These are phyloP conservation scores for Drosophila fuyamai DNA, from an alignment of 1,140 invertebrate species.

Conservation along the genomic window DNA sequence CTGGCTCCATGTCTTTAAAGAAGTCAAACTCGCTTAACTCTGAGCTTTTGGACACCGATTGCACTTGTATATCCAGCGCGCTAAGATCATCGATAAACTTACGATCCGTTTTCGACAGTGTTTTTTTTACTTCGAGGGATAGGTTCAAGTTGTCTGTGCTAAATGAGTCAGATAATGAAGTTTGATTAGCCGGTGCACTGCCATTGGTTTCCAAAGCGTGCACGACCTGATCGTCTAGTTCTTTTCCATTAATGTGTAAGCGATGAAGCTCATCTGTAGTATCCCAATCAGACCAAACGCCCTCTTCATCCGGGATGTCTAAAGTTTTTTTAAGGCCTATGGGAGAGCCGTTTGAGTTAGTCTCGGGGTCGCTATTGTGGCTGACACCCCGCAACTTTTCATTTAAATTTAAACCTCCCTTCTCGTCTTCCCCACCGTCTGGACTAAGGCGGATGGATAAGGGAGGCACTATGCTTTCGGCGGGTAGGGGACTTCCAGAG, in stretches of 20 bases:
- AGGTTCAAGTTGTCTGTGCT: constrained; percentile 43
- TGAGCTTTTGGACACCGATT: constrained; percentile 83
- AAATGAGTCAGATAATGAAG: constrained; percentile 29
- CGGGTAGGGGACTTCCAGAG: constrained; percentile 68
- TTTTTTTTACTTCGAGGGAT: background rate
- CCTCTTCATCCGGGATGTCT: constrained; percentile 82
- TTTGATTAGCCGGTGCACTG: constrained; percentile 18
- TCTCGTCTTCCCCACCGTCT: constrained; percentile 91
- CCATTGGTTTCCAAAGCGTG: constrained; percentile 39
- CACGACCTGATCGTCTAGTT: constrained; percentile 1
- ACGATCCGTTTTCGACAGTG: constrained; percentile 1
- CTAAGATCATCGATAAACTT: constrained; percentile 87
- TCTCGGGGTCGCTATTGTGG: constrained; percentile 5
- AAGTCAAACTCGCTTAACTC: constrained; percentile 88
- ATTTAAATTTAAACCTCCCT: constrained; percentile 83
- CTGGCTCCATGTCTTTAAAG: constrained; percentile 93
- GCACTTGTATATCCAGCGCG: constrained; percentile 91
- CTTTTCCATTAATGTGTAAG: constrained; percentile 31
- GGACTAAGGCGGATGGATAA: constrained; percentile 91
- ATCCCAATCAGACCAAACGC: constrained; percentile 92
- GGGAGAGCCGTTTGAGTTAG: constrained; percentile 1
- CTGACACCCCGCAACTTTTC: constrained; percentile 40
- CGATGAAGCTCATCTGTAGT: constrained; percentile 85
- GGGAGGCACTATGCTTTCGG: constrained; percentile 49
- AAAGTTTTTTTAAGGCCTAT: constrained; percentile 39